phyloP scores from a whole-genome alignment of 2,113 vertebrate genomes.

The Lophura nycthemera region DNA sequence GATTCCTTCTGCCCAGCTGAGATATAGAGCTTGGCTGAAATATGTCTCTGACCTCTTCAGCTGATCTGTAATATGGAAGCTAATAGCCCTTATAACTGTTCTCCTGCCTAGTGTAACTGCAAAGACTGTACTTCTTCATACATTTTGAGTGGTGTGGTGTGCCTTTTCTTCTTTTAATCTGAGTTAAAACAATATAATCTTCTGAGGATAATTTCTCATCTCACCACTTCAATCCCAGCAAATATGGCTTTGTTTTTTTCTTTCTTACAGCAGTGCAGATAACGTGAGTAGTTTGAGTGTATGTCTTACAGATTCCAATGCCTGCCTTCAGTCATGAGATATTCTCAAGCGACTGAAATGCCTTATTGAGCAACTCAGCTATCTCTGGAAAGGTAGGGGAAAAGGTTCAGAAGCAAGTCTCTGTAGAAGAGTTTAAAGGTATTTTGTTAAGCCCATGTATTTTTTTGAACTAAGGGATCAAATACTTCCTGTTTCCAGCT shows the following conservation, averaged over 20 bases:
- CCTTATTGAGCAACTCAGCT: accelerated
- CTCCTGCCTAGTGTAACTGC: not conserved
- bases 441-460: not conserved
- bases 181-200: not conserved
- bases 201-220: not conserved
- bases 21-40: slow-evolving; percentile 30
- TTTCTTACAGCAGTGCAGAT: not conserved
- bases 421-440: not conserved
- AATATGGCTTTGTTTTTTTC: not conserved
- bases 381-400: not conserved
- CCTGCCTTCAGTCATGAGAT: not conserved
- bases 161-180: not conserved
- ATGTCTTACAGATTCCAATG: no score
- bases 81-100: not conserved
- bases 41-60: not conserved
- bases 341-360: not conserved
- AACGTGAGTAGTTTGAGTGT: accelerated
- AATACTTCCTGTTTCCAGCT: not conserved
- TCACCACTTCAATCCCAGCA: not conserved
- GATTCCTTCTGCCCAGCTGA: not conserved
- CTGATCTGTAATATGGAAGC: not conserved
- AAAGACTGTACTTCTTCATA: not conserved
- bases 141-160: not conserved
- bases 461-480: accelerated
- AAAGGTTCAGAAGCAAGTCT: not conserved